Evolutionary conservation across 2,113 vertebrate genomes (phyloP).

Genomic region (Toxotes chatareus): DNA sequence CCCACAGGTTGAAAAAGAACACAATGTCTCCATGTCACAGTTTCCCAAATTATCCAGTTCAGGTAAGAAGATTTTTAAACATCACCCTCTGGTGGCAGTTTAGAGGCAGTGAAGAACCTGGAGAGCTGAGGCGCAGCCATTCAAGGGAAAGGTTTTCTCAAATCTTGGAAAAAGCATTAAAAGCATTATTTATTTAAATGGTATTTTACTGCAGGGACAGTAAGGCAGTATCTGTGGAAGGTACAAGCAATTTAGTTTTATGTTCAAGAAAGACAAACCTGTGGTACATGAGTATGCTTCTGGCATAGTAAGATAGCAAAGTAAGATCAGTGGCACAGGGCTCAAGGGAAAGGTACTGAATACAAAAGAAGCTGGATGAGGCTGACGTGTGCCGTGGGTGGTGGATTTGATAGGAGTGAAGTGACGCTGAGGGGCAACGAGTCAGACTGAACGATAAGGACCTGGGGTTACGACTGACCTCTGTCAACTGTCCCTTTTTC

Average conservation of each 20-base stretch:
- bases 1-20: constrained; percentile 57
- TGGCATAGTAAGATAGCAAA: constrained; percentile 33
- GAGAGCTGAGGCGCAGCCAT: not conserved
- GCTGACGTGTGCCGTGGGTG: constrained; percentile 48
- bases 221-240: not conserved
- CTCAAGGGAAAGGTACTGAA: constrained; percentile 16
- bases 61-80: constrained; percentile 47
- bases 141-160: not conserved
- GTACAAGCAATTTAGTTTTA: not conserved
- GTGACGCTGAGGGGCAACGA: constrained; percentile 52
- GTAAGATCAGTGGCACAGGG: constrained; percentile 23
- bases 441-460: constrained; percentile 68
- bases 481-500: constrained; percentile 33
- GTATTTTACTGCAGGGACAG: not conserved
- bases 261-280: not conserved
- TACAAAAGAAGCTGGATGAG: constrained; percentile 29
- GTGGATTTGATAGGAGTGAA: constrained; percentile 59
- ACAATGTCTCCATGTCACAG: constrained; percentile 62
- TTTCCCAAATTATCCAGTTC: constrained; percentile 11
- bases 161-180: not conserved
- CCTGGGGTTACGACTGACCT: constrained; percentile 61
- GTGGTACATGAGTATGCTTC: not conserved
- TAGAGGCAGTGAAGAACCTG: not conserved
- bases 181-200: not conserved
- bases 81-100: constrained; percentile 66